phyloP scores from a whole-genome alignment of 1,140 invertebrate genomes.

The Zaprionus camerounensis region DNA sequence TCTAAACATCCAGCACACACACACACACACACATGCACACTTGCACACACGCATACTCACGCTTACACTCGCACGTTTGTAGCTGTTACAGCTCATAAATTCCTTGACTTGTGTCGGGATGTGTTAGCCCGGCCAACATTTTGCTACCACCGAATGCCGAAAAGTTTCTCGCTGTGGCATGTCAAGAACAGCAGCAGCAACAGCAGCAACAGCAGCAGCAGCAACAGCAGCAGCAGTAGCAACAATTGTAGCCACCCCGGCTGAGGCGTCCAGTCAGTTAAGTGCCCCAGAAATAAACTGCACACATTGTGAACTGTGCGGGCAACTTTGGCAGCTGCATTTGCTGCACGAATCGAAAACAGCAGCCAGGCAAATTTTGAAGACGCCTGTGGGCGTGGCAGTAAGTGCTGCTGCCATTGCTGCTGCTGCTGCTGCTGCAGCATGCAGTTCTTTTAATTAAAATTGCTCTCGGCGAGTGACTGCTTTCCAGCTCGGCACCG shows the following conservation, averaged over 20 bases:
- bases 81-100: slow-evolving; percentile 81
- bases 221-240: slow-evolving; percentile 8
- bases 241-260: slow-evolving; percentile 27
- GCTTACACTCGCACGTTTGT: slow-evolving; percentile 5
- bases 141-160: slow-evolving; percentile 59
- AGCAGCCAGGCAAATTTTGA: slow-evolving; percentile 28
- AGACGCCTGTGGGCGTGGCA: slow-evolving; percentile 6
- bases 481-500: slow-evolving; percentile 14
- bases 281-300: slow-evolving; percentile 76
- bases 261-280: slow-evolving; percentile 71
- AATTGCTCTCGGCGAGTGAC: slow-evolving; percentile 36
- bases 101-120: slow-evolving; percentile 80
- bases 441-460: slow-evolving; percentile 58
- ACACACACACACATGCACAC: slow-evolving; percentile 12
- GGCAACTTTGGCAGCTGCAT: slow-evolving; percentile 60
- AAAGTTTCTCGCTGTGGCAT: slow-evolving; percentile 55
- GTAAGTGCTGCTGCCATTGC: slow-evolving; percentile 2
- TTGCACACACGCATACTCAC: slow-evolving; percentile 17
- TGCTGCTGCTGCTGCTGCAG: background rate
- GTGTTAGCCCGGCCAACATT: slow-evolving; percentile 74
- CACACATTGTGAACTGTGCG: slow-evolving; percentile 66
- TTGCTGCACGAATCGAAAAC: slow-evolving; percentile 48
- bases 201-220: slow-evolving; percentile 2
- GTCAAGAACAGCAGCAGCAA: slow-evolving; percentile 53
- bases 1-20: slow-evolving; percentile 31